Conservation (phyloP, 30 jellyfish, hydroid and myxozoan genomes). For the Cassiopea andromeda region DNA sequence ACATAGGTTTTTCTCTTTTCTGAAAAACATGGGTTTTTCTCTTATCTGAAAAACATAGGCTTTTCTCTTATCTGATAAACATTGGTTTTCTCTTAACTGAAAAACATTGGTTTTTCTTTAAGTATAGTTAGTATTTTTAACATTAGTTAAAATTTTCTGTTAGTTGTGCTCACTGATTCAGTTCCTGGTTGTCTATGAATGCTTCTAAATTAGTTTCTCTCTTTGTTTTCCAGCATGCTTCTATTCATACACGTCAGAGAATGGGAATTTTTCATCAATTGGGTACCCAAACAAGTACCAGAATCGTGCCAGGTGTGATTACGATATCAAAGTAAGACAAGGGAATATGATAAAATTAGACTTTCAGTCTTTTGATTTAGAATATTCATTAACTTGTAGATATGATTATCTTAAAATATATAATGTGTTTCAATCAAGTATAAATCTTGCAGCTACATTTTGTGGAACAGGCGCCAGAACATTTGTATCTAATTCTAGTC, state of each 20-base stretch:
- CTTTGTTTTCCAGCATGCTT: neutral
- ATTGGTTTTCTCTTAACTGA: too few species aligned
- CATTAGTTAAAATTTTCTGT: too few species aligned
- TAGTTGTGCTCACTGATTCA: too few species aligned
- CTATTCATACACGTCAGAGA: neutral
- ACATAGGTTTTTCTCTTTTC: too few species aligned
- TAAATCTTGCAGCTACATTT: neutral
- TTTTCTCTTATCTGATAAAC: too few species aligned
- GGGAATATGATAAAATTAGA: neutral
- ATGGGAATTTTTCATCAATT: neutral
- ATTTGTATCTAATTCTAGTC: neutral
- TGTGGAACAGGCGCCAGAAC: constrained; percentile 16
- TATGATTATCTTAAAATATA: neutral
- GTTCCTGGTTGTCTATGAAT: too few species aligned
- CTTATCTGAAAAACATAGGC: too few species aligned
- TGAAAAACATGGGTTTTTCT: too few species aligned
- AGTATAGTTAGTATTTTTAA: too few species aligned
- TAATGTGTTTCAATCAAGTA: neutral
- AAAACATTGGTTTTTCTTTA: too few species aligned
- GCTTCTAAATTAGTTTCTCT: neutral
- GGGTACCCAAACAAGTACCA: constrained; percentile 4
- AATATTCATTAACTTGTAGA: neutral
- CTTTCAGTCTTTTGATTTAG: neutral
- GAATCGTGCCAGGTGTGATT: neutral
- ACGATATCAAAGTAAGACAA: neutral